Evolutionary conservation across 1,140 invertebrate species (phyloP), one percentile per base, ranked within the genome.

Genomic region (Brachionus rubens): DNA sequence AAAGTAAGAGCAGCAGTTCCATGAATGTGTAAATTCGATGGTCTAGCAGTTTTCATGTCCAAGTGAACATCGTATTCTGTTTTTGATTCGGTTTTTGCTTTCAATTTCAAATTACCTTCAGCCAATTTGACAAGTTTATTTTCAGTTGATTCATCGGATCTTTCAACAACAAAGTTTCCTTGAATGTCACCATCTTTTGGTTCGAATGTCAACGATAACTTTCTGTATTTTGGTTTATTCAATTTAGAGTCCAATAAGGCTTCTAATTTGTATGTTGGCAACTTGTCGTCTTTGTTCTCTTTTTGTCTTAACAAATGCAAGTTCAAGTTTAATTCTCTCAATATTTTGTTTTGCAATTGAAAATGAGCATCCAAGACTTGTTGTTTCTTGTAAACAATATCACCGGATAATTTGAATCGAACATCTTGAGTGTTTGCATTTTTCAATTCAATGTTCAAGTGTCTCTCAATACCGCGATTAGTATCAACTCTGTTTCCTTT

Each of bases 231-330:
- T 7, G 41, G 16, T 14, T 65, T 9, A 21, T 7, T 24, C n/a
- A 65, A 28, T 43, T 65, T 43, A 12, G 59, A 65, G 28, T 65
- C 24, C 6, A 65, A 36, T 14, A 43, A 43, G 2, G 41, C 40
- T 65, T 65, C 59, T 1, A 65, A 21, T 65, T 24, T 65, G 24
- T 65, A 65, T 43, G 59, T 26, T 46, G 59, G 59, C 12, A 65
- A 21, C 2, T 43, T 41, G 43, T 46, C 43, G 10, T 24, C 59
- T 12, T 9, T 6, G 21, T 65, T 65, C n/a, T n/a, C n/a, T 65
- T 65, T 65, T 21, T 65, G 19, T 36, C 59, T 65, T 28, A 28
- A 43, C 3, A 65, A 0, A 24, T 65, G 19, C 3, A 65, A 43
- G 24, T 65, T 26, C 19, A 65, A 46, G 10, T 65, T 21, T 24